Base-by-base conservation (phyloP, 2,888 invertebrate genomes). In the Creontiades dilutus region DNA sequence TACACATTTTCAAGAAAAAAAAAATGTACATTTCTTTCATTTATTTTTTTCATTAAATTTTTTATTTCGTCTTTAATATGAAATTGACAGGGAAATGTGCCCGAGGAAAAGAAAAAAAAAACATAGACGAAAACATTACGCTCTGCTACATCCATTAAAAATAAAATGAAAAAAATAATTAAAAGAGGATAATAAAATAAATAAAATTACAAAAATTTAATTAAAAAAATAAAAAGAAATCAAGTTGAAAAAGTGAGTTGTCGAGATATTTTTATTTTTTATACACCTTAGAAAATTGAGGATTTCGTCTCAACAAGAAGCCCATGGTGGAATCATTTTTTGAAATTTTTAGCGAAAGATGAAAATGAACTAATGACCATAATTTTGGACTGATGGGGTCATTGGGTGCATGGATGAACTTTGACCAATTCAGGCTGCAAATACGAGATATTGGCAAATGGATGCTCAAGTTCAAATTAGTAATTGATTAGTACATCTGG, bases 131-230 rank as follows among this genome's bases (percentile, higher is more conserved):
- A 82, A 82, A 82, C 48, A 57, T 55, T 52, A 23, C 48, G 27
- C 55, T 52, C 16, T 13, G 27, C 86, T 86, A 90, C 28, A 55
- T 86, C 52, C 87, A 19, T 86, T 86, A 37, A 75, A 76, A 52
- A 76, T 23, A 37, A 87, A 76, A 46, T n/a, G 9, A 1, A 68
- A 68, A 68, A 68, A 68, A 68, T 68, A 7, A 23, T 23, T 23
- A 23, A 23, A 23, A 68, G 4, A 23, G 7, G 11, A 14, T 13
- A 75, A 23, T 16, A 27, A 12, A 76, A 76, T 75, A 75, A 78
- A 80, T 76, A 80, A 88, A 52, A 55, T 47, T 12, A 85, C 61
- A 85, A 76, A 89, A 89, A 85, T n/a, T 75, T 75, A 89, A 86
- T 78, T 78, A 90, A 75, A 75, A 75, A 61, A 90, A 90, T 48